Evolutionary conservation across 2,888 invertebrate genomes (phyloP), one percentile per base, ranked within the genome.

Genomic region (Ceratothoa steindachneri): DNA sequence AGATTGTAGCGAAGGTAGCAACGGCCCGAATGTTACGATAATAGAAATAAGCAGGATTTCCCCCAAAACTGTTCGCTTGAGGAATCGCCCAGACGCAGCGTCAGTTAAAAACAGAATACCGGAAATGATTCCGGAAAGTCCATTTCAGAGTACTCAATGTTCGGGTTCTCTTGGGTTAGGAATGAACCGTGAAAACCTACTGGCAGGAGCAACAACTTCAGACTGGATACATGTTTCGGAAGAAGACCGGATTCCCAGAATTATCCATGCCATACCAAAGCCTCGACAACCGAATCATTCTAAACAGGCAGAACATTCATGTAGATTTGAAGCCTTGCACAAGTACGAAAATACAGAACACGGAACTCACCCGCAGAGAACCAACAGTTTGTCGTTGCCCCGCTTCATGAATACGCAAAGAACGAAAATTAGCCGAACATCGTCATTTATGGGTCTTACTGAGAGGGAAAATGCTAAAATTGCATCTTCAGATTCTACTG

Each of bases 161-260:
- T n/a, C n/a, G 12, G 3, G 24, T 24, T 60, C 3, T 60, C 15
- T 9, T 41, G 41, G 41, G 41, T 15, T 60, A 7, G 24, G 12
- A 24, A 60, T 24, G 7, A 41, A 41, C 41, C 41, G n/a, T 65
- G 73, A 72, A 19, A 73, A 72, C 65, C 55, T 69, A 22, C 64
- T 76, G n/a, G 74, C 76, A 15, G 79, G 76, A 53, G 76, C 79
- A 30, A 73, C 74, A 28, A 74, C 72, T 41, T 76, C 79, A 22
- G 72, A 74, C 24, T 24, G 75, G 66, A 67, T 74, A 41, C 73
- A 69, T n/a, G 28, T 65, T n/a, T 29, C 68, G 22, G 22, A 60
- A 24, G 60, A 60, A n/a, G 24, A 24, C 12, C n/a, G 60, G 27
- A 60, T 60, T 60, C 60, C 60, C 2, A 60, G 60, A 24, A 24